These are phyloP conservation scores for Caranx ignobilis DNA, from an alignment of 2,113 vertebrate genomes.

Conservation along the genomic window DNA sequence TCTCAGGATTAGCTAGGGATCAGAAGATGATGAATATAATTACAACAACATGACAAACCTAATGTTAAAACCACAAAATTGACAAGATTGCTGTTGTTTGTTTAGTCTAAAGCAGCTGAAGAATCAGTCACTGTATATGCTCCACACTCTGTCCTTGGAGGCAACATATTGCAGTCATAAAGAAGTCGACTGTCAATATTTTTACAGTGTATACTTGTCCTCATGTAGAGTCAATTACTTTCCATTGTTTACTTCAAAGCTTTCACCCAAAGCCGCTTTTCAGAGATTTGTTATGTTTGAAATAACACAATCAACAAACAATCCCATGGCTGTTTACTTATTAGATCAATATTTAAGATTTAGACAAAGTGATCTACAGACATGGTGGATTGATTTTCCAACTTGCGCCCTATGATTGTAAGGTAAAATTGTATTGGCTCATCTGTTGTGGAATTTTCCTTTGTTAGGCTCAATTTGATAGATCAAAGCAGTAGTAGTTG, in stretches of 20 bases:
- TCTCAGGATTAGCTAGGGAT: constrained; percentile 61
- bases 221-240: constrained; percentile 4
- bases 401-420: constrained; percentile 1
- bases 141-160: constrained; percentile 15
- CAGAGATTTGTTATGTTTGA: constrained; percentile 30
- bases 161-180: constrained; percentile 19
- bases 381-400: constrained; percentile 17
- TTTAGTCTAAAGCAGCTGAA: constrained; percentile 65
- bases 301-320: constrained; percentile 30
- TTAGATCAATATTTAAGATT: constrained; percentile 30
- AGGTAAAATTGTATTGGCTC: constrained; percentile 16
- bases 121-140: constrained; percentile 38
- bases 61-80: constrained; percentile 56
- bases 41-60: constrained; percentile 69
- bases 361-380: constrained; percentile 6
- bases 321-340: constrained; percentile 25
- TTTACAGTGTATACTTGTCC: neutral
- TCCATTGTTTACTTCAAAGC: constrained; percentile 44
- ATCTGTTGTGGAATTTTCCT: constrained; percentile 42
- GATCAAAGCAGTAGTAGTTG: constrained; percentile 47
- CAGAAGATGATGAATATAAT: constrained; percentile 69
- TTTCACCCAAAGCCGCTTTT: constrained; percentile 12
- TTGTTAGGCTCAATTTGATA: constrained; percentile 29
- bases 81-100: constrained; percentile 67
- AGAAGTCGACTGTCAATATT: constrained; percentile 8